A percentile compares a stretch with the other conserved stretches of the same genome.
Conservation (phyloP, 2,888 invertebrate genomes). For the Ochropacha duplaris region DNA sequence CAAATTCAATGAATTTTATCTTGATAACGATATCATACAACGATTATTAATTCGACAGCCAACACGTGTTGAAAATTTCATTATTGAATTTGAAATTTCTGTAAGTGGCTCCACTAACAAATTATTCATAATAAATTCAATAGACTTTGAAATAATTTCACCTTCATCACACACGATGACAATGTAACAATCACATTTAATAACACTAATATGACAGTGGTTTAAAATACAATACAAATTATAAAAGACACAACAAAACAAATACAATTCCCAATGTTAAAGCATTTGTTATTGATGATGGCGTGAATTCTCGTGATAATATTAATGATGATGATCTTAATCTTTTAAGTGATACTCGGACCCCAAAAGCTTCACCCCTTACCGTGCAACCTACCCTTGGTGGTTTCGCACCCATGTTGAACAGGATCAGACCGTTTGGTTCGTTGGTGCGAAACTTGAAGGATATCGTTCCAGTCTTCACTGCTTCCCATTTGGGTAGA, state of each 20-base stretch:
- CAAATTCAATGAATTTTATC: background rate
- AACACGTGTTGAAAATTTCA: background rate
- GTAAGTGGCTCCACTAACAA: background rate
- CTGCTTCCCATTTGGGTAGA: conserved; percentile 95
- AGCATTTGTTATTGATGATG: conserved; percentile 14
- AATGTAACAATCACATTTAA: background rate
- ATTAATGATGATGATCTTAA: conserved; percentile 40
- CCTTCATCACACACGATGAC: background rate
- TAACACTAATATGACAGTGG: background rate
- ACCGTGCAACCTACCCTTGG: conserved; percentile 88
- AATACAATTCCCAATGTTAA: conserved; percentile 23
- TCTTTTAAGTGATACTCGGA: conserved; percentile 57
- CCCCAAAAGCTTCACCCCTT: conserved; percentile 83
- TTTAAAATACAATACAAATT: background rate
- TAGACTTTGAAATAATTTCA: background rate
- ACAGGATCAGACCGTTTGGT: conserved; percentile 95
- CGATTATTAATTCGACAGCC: background rate
- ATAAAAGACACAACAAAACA: background rate
- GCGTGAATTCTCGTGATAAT: conserved; percentile 15
- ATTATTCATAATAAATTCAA: background rate
- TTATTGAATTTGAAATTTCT: background rate
- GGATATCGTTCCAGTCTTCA: conserved; percentile 93
- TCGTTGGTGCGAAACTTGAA: conserved; percentile 98
- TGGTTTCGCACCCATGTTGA: conserved; percentile 92
- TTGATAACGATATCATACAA: background rate